Evolutionary conservation across 2,113 vertebrate species (phyloP).

Genomic region (Empidonax traillii): DNA sequence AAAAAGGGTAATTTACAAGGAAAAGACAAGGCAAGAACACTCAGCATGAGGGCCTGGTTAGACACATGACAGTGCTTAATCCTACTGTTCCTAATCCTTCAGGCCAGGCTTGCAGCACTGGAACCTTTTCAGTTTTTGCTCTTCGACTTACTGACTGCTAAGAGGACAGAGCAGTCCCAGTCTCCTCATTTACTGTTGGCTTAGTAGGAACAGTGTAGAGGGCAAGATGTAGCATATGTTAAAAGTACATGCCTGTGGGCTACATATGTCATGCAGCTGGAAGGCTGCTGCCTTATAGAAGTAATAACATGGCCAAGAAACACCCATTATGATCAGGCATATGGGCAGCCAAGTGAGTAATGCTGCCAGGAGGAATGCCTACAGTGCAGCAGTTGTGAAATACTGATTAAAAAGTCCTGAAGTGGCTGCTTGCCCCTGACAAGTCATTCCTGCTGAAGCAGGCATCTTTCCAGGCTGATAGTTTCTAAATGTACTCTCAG

Average conservation of each 20-base stretch:
- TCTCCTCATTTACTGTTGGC: background rate
- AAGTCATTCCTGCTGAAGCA: background rate
- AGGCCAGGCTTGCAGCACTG: background rate
- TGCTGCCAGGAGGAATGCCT: background rate
- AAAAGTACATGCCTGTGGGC: background rate
- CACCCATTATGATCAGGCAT: background rate
- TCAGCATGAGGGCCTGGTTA: background rate
- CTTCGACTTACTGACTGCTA: background rate
- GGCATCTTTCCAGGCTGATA: background rate
- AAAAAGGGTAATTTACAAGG: background rate
- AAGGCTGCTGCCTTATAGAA: background rate
- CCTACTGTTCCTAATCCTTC: background rate
- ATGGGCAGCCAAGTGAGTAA: background rate
- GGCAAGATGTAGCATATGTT: background rate
- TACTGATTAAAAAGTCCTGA: background rate
- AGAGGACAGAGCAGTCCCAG: background rate
- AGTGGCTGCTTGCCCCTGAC: background rate
- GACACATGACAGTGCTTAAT: background rate
- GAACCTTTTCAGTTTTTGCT: background rate
- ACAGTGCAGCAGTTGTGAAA: conserved; percentile 6
- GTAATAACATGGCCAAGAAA: background rate
- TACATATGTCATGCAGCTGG: background rate
- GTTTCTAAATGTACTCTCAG: background rate
- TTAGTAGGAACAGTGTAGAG: background rate
- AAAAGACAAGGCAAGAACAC: background rate